Percentiles rank a stretch among this genome's conserved stretches.
These are phyloP conservation scores for Amphiduros pacificus DNA, from an alignment of 2,888 invertebrate genomes.

Conservation along the genomic window DNA sequence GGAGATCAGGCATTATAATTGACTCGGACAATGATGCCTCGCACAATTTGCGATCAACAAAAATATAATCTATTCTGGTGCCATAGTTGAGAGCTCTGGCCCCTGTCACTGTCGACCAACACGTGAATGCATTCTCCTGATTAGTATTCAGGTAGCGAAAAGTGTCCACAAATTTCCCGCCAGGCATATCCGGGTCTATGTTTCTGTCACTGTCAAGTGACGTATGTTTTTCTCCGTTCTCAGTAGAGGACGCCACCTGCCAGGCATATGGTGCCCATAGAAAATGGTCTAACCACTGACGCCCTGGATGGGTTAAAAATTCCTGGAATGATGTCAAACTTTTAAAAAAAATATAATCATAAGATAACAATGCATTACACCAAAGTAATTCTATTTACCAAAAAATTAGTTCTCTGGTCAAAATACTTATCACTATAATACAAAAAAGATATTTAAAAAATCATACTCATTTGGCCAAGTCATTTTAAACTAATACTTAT, in stretches of 20 bases:
- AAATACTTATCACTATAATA: neutral
- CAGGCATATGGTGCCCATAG: constrained; percentile 31
- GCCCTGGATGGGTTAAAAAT: constrained; percentile 41
- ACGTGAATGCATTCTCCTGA: constrained; percentile 59
- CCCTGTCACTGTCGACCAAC: constrained; percentile 61
- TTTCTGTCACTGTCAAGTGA: too few species aligned
- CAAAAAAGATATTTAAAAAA: neutral
- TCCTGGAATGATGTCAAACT: constrained; percentile 35
- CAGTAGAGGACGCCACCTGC: too few species aligned
- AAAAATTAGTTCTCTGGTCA: neutral
- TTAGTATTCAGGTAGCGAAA: constrained; percentile 61
- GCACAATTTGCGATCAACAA: constrained; percentile 49
- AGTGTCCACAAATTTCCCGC: constrained; percentile 57
- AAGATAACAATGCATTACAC: neutral
- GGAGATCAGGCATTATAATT: constrained; percentile 43
- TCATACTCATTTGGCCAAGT: neutral
- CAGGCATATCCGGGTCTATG: too few species aligned
- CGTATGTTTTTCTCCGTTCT: too few species aligned
- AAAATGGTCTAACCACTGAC: constrained; percentile 58
- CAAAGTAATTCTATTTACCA: neutral
- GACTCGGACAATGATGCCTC: constrained; percentile 2
- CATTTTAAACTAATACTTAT: neutral
- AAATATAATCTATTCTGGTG: constrained; percentile 63
- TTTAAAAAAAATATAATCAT: too few species aligned
- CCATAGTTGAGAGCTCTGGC: constrained; percentile 63